Evolutionary conservation across 2,888 invertebrate species (phyloP).

Genomic region (Microctonus hyperodae): DNA sequence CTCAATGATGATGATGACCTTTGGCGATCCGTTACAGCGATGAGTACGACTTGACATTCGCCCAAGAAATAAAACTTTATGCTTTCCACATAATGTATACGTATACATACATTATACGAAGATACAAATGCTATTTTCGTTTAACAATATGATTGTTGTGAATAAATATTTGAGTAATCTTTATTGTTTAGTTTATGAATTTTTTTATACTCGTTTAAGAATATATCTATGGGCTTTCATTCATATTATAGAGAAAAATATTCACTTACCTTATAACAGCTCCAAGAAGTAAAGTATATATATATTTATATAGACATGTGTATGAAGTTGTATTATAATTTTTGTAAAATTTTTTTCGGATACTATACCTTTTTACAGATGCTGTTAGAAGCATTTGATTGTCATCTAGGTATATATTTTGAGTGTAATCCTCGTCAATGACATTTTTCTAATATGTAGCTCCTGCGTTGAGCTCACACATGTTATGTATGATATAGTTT

Average conservation of each 20-base stretch:
- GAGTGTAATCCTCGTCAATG: constrained; percentile 7
- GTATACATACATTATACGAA: background rate
- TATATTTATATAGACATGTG: background rate
- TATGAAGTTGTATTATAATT: background rate
- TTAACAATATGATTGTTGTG: constrained; percentile 3
- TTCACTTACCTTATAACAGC: constrained; percentile 17
- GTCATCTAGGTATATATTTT: constrained; percentile 18
- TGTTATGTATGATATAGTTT: background rate
- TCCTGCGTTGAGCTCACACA: constrained; percentile 11
- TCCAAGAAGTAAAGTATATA: too few relatives aligned
- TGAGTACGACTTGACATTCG: constrained; percentile 29
- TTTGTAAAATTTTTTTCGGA: background rate
- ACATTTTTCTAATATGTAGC: background rate
- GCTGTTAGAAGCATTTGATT: constrained; percentile 22
- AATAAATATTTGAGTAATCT: constrained; percentile 7
- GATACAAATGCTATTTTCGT: background rate
- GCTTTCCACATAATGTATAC: background rate
- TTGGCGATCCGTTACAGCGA: constrained; percentile 30
- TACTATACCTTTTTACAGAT: constrained; percentile 24
- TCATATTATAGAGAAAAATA: background rate
- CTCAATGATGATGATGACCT: constrained; percentile 25
- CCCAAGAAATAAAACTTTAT: background rate
- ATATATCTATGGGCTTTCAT: background rate
- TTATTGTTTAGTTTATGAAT: background rate
- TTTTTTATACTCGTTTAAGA: background rate